Percentiles rank a stretch among this genome's conserved stretches.
These are phyloP conservation scores for Ferdinandea cuprea DNA, from an alignment of 2,888 invertebrate genomes.

Conservation along the genomic window DNA sequence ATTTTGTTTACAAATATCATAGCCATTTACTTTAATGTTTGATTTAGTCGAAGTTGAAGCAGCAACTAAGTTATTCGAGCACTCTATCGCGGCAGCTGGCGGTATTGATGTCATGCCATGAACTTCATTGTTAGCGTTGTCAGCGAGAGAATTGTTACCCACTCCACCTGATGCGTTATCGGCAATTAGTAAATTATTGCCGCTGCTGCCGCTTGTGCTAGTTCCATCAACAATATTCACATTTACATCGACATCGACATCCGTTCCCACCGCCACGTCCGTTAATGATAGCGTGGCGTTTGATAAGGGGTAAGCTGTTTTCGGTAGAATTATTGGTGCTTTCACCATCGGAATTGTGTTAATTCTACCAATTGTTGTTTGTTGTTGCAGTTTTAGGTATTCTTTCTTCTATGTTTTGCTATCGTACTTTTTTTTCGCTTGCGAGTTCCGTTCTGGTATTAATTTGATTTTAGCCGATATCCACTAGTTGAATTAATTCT, in stretches of 20 bases:
- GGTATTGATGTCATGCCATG: conserved; percentile 32
- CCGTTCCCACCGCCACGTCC: conserved; percentile 53
- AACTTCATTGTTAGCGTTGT: conserved; percentile 38
- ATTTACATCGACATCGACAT: conserved; percentile 21
- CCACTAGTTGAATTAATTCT: neutral
- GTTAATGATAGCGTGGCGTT: conserved; percentile 50
- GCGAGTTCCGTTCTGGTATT: conserved; percentile 4
- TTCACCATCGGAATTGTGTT: conserved; percentile 69
- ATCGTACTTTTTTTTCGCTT: conserved; percentile 6
- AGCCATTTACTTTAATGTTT: conserved; percentile 46
- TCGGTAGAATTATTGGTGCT: conserved; percentile 53
- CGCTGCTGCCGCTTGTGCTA: neutral
- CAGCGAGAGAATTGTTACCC: conserved; percentile 47
- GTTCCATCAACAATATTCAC: conserved; percentile 18
- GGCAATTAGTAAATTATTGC: conserved; percentile 56
- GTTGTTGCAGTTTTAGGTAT: neutral
- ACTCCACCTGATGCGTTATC: conserved; percentile 54
- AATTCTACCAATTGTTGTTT: conserved; percentile 36
- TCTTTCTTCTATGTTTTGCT: neutral
- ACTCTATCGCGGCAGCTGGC: conserved; percentile 29
- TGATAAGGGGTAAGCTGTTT: conserved; percentile 56
- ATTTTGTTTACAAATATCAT: conserved; percentile 42
- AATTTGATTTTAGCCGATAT: conserved; percentile 24
- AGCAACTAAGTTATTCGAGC: conserved; percentile 8
- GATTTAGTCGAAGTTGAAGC: conserved; percentile 47